These are phyloP conservation scores for Tenebrio molitor DNA, from an alignment of 1,140 invertebrate species.

Conservation along the genomic window DNA sequence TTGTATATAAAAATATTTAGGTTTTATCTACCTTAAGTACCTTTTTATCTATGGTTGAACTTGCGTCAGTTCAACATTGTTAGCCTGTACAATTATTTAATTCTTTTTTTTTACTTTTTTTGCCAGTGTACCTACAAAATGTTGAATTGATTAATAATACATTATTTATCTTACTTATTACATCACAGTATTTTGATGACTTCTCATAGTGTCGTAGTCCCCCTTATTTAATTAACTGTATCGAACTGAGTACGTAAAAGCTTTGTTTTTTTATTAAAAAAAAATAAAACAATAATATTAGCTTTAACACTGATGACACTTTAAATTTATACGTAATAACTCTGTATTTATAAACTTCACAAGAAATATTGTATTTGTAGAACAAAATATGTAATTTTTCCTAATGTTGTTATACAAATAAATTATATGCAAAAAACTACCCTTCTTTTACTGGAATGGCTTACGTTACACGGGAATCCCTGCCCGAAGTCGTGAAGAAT, in stretches of 20 bases:
- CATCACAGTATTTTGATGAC: conserved; percentile 57
- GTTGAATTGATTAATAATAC: conserved; percentile 55
- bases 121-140: conserved; percentile 59
- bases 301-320: conserved; percentile 54
- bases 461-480: conserved; percentile 26
- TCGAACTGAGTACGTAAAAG: conserved; percentile 46
- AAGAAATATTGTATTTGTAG: conserved; percentile 55
- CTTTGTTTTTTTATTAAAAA: conserved; percentile 42
- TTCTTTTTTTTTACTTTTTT: conserved; percentile 41
- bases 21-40: conserved; percentile 60
- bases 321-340: conserved; percentile 46
- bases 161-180: conserved; percentile 56
- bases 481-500: conserved; percentile 10
- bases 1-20: conserved; percentile 58
- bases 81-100: conserved; percentile 53
- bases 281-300: conserved; percentile 49
- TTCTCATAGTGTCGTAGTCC: conserved; percentile 40
- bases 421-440: conserved; percentile 54
- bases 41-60: conserved; percentile 54
- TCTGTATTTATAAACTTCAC: conserved; percentile 55
- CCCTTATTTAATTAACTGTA: conserved; percentile 48
- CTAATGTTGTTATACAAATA: conserved; percentile 62
- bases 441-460: neutral
- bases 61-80: conserved; percentile 54
- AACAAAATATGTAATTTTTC: conserved; percentile 58